Conservation (phyloP, 1,140 invertebrate species). For the Vanessa atalanta region DNA sequence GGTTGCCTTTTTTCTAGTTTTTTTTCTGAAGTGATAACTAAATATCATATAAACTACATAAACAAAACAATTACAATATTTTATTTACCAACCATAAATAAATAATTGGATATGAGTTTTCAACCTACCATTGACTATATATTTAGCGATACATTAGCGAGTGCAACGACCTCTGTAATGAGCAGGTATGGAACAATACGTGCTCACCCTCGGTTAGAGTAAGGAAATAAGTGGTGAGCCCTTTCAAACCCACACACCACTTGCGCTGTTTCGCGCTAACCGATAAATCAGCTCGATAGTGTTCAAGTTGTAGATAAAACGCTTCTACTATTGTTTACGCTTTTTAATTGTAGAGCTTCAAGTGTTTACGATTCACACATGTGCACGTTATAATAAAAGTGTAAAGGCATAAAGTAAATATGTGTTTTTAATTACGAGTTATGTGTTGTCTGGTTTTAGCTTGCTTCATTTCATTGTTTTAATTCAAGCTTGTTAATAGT, state of each 20-base stretch:
- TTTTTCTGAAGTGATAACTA: too few relatives aligned
- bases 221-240: constrained; percentile 29
- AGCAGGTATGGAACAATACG: constrained; percentile 50
- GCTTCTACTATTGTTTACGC: constrained; percentile 9
- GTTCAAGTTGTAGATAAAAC: constrained; percentile 11
- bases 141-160: constrained; percentile 35
- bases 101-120: too few relatives aligned
- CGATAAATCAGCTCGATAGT: constrained; percentile 30
- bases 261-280: constrained; percentile 17
- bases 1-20: too few relatives aligned
- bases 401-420: too few relatives aligned
- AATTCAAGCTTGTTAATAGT: too few relatives aligned
- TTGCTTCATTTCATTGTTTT: too few relatives aligned
- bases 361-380: background rate
- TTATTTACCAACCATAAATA: too few relatives aligned
- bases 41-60: too few relatives aligned
- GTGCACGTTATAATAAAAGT: background rate
- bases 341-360: constrained; percentile 1
- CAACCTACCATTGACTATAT: too few relatives aligned
- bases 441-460: too few relatives aligned
- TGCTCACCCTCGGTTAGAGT: constrained; percentile 36
- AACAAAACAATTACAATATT: too few relatives aligned
- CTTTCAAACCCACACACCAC: constrained; percentile 21
- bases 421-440: too few relatives aligned
- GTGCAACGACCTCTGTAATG: constrained; percentile 52